Percentiles rank a stretch among this genome's conserved stretches.
phyloP scores from a whole-genome alignment of 1,140 invertebrate species.

The Scaptomyza montana region DNA sequence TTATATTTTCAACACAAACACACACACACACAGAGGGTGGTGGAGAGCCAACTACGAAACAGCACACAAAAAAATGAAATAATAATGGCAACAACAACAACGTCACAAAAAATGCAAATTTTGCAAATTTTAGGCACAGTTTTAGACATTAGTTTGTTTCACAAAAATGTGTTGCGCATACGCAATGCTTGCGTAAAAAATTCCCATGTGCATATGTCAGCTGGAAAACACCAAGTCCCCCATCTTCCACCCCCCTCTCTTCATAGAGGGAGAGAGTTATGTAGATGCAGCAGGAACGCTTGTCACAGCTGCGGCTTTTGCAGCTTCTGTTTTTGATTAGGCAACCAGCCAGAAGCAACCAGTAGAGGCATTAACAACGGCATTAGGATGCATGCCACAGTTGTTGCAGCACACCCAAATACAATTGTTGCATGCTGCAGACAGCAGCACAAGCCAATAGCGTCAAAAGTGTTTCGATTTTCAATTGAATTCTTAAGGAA shows the following conservation, averaged over 20 bases:
- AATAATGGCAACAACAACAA: conserved; percentile 47
- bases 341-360: conserved; percentile 28
- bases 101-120: conserved; percentile 78
- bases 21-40: conserved; percentile 39
- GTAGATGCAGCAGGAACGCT: conserved; percentile 1
- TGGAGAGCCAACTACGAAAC: conserved; percentile 19
- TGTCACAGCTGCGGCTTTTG: conserved; percentile 68
- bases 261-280: too few species aligned
- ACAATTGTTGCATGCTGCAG: too few species aligned
- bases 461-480: too few species aligned
- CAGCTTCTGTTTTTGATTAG: conserved; percentile 79
- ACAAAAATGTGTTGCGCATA: conserved; percentile 73
- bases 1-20: conserved; percentile 73
- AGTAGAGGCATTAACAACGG: not conserved
- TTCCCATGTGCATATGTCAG: conserved; percentile 32
- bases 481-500: too few species aligned
- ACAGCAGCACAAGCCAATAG: too few species aligned
- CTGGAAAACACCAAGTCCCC: not conserved
- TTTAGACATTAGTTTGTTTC: conserved; percentile 72
- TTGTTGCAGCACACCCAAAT: not conserved
- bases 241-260: conserved; percentile 8
- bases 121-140: conserved; percentile 76
- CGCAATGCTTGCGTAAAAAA: conserved; percentile 59
- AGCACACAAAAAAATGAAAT: conserved; percentile 59
- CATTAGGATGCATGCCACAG: conserved; percentile 14